Evolutionary conservation across 2,797 vertebrate genomes (phyloP), one percentile per base, ranked within the genome.

Genomic region (Sarcophilus harrisii): DNA sequence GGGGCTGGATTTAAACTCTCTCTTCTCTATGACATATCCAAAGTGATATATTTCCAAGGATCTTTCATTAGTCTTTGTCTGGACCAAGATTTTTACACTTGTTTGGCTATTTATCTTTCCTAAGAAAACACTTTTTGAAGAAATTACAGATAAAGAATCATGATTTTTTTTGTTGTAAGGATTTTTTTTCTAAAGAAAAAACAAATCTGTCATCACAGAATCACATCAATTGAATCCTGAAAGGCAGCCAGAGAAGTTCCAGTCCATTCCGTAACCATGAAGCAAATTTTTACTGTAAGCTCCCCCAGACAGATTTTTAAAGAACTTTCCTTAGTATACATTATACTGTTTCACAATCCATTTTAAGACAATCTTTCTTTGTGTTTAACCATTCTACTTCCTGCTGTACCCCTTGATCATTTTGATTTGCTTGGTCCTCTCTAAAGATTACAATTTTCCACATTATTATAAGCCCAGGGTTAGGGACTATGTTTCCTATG

Each of bases 81-180:
- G 32, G 32, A 57, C 12, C 4, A 90, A 38, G 58, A 30, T 30
- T 55, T 30, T 28, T 32, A 30, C 92, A 0, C n/a, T 45, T 66
- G 90, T n/a, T 52, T 62, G n/a, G 55, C 18, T 58, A 66, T 60
- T 58, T 92, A 94, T 0, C 14, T 90, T 94, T 95, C 49, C 73
- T 62, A 93, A 91, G 96, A 94, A 97, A 62, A 87, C 11, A 32
- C 32, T 45, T 38, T 10, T 81, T 16, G 58, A 87, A 95, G 73
- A 52, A 18, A 11, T 49, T 54, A 54, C 49, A 95, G 45, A 95
- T 62, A n/a, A 21, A 66, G 62, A 45, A 32, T 93, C 92, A 45
- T 49, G n/a, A 90, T 10, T 16, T 90, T 38, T 38, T 0, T 27
- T 62, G n/a, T 38, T 10, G 45, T 90, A 90, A 81, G 1, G 30